Evolutionary conservation across 2,113 vertebrate genomes (phyloP), one percentile per base, ranked within the genome.

Genomic region (Myotis davidii): DNA sequence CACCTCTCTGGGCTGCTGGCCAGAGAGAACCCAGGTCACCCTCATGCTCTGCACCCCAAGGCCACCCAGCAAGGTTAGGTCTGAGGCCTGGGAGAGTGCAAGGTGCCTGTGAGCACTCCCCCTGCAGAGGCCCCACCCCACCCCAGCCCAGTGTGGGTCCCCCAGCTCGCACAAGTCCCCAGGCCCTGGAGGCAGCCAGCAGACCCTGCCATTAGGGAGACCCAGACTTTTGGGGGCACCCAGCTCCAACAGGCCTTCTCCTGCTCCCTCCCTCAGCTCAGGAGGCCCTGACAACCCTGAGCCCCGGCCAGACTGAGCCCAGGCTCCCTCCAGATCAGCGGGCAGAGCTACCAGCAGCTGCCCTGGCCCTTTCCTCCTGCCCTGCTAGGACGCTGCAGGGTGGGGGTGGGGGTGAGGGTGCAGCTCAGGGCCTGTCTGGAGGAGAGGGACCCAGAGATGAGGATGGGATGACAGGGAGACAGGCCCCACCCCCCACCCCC

Each of bases 11-110:
- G 20, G 16, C n/a, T 17, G 2, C 70, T 37, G 61, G 27, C 45
- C 61, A 23, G 25, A 70, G 37, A 74, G 23, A 23, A 50, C 25
- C n/a, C 84, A 73, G 87, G 81, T 93, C 94, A 82, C 34, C 16
- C 39, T 3, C 0, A 1, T 6, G 32, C 25, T 32, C 9, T 0
- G 23, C 4, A 21, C 48, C 73, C 72, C 23, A 5, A 29, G 32
- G 25, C 6, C 37, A 20, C 65, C 29, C 23, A 3, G 6, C n/a
- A 16, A 70, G 17, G 18, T 65, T 76, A 70, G 27, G 11, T 3
- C 1, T 12, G 54, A 79, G 72, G 11, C 9, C 37, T 17, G n/a
- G 18, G 39, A 78, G 34, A n/a, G 25, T 8, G 21, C 16, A 6
- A 1, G 34, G 59, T 8, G 27, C 23, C 34, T 17, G 21, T 16